phyloP scores from a whole-genome alignment of 1,140 invertebrate genomes.

The Scaptomyza montana region DNA sequence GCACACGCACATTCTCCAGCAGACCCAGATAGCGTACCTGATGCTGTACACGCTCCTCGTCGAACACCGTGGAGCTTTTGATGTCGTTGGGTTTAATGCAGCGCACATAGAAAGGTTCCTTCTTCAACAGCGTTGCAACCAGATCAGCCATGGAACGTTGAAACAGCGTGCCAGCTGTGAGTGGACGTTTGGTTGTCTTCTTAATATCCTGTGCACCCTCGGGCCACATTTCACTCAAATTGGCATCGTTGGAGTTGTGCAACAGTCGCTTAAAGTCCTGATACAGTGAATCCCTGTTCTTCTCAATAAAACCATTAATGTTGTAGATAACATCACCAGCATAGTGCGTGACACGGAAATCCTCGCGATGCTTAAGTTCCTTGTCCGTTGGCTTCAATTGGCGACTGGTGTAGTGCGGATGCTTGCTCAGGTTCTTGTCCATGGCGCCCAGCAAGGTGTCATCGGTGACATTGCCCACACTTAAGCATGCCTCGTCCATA shows the following conservation, averaged over 20 bases:
- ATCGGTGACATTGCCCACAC: slow-evolving; percentile 96
- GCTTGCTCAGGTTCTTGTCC: slow-evolving; percentile 93
- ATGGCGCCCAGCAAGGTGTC: slow-evolving; percentile 96
- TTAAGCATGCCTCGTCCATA: slow-evolving; percentile 97
- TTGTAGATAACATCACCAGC: slow-evolving; percentile 98
- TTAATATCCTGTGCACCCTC: slow-evolving; percentile 96
- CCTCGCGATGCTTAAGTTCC: slow-evolving; percentile 90
- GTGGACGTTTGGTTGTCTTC: slow-evolving; percentile 96
- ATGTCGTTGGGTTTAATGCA: slow-evolving; percentile 98
- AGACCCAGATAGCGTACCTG: slow-evolving; percentile 96
- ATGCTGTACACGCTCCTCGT: slow-evolving; percentile 91
- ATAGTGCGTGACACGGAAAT: slow-evolving; percentile 96
- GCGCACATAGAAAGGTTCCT: slow-evolving; percentile 98
- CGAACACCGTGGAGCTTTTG: slow-evolving; percentile 89
- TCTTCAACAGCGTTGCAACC: slow-evolving; percentile 93
- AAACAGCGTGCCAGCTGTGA: slow-evolving; percentile 96
- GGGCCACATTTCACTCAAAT: slow-evolving; percentile 96
- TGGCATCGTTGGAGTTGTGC: slow-evolving; percentile 90
- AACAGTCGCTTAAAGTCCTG: slow-evolving; percentile 97
- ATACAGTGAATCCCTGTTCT: slow-evolving; percentile 97
- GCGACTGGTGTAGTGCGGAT: slow-evolving; percentile 95
- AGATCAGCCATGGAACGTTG: slow-evolving; percentile 96
- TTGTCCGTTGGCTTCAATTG: slow-evolving; percentile 93
- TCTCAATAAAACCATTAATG: slow-evolving; percentile 96
- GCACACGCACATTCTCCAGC: slow-evolving; percentile 96